Base-by-base conservation (phyloP, 2,888 invertebrate species). In the Blastobasis lacticolella region DNA sequence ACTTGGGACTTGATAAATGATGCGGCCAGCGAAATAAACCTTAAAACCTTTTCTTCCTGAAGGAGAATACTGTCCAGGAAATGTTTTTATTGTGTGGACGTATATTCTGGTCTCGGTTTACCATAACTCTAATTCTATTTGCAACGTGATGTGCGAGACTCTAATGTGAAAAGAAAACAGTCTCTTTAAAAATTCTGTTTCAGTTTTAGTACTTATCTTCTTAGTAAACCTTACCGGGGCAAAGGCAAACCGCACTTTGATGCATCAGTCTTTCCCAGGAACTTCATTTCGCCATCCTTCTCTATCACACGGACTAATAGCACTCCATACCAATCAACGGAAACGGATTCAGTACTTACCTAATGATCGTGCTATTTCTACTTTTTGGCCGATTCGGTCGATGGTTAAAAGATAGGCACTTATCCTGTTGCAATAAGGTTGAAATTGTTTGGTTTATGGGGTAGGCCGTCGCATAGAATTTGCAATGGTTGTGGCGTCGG, bases 1-100 rank as follows among this genome's bases (percentile, higher is more conserved):
- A 72, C 71, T 68, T 71, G 59, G 59, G 61, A 54, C 72, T 69
- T 76, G 77, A 78, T 76, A 78, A 77, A 79, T 77, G 74, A 71
- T 69, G 63, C 62, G 60, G 53, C 58, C 61, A 57, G 61, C 63
- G 66, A 73, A 76, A 72, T 72, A 77, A 71, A 75, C 70, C 66
- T 64, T 64, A 63, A 64, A 64, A 62, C 65, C 60, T 69, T 71
- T 65, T 58, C 62, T 65, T 58, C 60, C 62, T 54, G 61, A 61
- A 52, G 61, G 63, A 61, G 62, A 56, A 58, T 58, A 54, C 55
- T 59, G 55, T 56, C 56, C 53, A 46, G 53, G 54, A 58, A 55
- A 58, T 54, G 56, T 55, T 55, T 48, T 45, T 51, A 49, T 48
- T 48, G 48, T 42, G 23, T 23, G 23, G 23, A 23, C 23, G 23